These are phyloP conservation scores for Neostethus bicornis DNA, from an alignment of 2,797 vertebrate genomes.

Conservation along the genomic window DNA sequence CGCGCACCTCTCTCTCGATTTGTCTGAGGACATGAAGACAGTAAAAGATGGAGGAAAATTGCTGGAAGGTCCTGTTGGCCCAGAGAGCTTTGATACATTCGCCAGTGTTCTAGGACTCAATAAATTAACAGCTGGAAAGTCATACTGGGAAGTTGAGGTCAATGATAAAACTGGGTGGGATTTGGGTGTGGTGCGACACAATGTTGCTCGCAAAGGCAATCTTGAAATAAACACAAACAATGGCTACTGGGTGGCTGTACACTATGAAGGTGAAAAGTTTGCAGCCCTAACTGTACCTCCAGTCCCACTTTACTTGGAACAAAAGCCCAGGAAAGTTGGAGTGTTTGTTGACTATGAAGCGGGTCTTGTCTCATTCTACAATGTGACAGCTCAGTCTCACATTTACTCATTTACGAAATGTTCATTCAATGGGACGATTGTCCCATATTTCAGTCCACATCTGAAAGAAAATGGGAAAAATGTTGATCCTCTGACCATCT, in stretches of 20 bases:
- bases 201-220: conserved; percentile 30
- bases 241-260: conserved; percentile 50
- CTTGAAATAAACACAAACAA: conserved; percentile 13
- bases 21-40: conserved; percentile 44
- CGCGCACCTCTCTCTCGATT: conserved; percentile 37
- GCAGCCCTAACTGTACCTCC: conserved; percentile 25
- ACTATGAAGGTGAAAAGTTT: conserved; percentile 25
- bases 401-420: conserved; percentile 56
- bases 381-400: conserved; percentile 33
- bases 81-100: conserved; percentile 9
- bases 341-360: conserved; percentile 63
- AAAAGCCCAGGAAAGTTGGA: conserved; percentile 48
- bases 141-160: conserved; percentile 62
- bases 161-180: conserved; percentile 42
- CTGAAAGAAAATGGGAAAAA: conserved; percentile 29
- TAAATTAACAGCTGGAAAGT: conserved; percentile 33
- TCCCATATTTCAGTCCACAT: conserved; percentile 64
- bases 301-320: conserved; percentile 6
- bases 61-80: background rate
- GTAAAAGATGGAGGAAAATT: conserved; percentile 17
- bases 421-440: conserved; percentile 39
- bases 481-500: conserved; percentile 49
- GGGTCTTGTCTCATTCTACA: conserved; percentile 61
- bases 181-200: conserved; percentile 44
- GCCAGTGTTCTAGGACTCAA: conserved; percentile 44